Conservation (phyloP, 1,140 invertebrate species). For the Listronotus oregonensis region DNA sequence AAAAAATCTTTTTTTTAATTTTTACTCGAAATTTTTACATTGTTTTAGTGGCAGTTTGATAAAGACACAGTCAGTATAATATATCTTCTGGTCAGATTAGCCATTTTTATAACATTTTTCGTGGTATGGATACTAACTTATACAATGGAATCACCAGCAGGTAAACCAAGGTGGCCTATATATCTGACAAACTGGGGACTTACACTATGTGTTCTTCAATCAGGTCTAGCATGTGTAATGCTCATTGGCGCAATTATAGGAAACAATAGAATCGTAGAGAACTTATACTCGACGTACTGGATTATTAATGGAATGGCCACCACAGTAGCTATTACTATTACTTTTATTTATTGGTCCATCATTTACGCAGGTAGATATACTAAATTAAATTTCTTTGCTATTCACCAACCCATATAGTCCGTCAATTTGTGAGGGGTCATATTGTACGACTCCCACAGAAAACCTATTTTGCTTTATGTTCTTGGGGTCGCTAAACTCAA, state of each 20-base stretch:
- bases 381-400: no score
- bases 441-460: no score
- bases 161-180: conserved; percentile 65
- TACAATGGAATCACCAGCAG: conserved; percentile 40
- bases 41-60: conserved; percentile 59
- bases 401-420: no score
- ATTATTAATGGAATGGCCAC: conserved; percentile 65
- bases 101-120: conserved; percentile 60
- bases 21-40: conserved; percentile 10
- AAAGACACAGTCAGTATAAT: conserved; percentile 53
- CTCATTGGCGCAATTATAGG: conserved; percentile 52
- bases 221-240: conserved; percentile 56
- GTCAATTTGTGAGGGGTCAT: no score
- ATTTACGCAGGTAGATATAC: conserved; percentile 51
- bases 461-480: no score
- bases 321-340: conserved; percentile 65
- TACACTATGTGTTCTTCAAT: conserved; percentile 59
- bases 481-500: no score
- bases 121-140: conserved; percentile 51
- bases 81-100: conserved; percentile 63
- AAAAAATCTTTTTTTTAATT: no score
- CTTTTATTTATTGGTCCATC: conserved; percentile 67
- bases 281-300: conserved; percentile 67
- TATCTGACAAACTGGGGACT: conserved; percentile 80
- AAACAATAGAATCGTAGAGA: conserved; percentile 41